phyloP scores from a whole-genome alignment of 1,140 invertebrate genomes.

The Lethocerus indicus region DNA sequence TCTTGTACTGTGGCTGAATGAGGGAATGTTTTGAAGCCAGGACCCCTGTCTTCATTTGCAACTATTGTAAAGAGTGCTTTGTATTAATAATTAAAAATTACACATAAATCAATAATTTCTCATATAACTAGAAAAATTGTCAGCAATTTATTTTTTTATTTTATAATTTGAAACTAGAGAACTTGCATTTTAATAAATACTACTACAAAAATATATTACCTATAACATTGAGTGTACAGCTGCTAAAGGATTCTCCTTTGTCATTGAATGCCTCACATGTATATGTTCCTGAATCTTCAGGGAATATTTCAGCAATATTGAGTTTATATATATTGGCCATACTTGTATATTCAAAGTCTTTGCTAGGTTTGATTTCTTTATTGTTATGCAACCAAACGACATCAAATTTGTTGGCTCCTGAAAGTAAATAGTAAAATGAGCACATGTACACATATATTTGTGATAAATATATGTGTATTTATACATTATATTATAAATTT shows the following conservation, averaged over 20 bases:
- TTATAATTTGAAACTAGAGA: neutral
- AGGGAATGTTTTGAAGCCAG: constrained; percentile 78
- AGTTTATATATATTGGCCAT: constrained; percentile 82
- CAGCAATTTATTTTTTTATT: neutral
- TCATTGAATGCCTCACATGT: constrained; percentile 95
- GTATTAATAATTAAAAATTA: neutral
- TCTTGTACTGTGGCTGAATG: constrained; percentile 67
- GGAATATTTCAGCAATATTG: constrained; percentile 85
- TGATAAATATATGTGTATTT: neutral
- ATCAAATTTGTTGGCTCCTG: constrained; percentile 68
- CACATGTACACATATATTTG: neutral
- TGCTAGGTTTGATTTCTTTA: constrained; percentile 89
- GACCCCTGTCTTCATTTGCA: constrained; percentile 71
- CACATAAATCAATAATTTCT: neutral
- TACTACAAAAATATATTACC: constrained; percentile 26
- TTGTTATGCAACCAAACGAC: constrained; percentile 92
- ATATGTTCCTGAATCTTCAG: constrained; percentile 83
- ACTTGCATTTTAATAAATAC: neutral
- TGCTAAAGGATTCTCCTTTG: constrained; percentile 81
- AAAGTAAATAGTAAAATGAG: constrained; percentile 2
- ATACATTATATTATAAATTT: neutral
- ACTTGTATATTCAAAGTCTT: constrained; percentile 86
- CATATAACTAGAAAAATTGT: neutral
- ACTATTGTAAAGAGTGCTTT: constrained; percentile 30
- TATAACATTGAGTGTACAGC: constrained; percentile 66